These are phyloP conservation scores for Dasyurus viverrinus DNA, from an alignment of 2,113 vertebrate genomes.

Conservation along the genomic window DNA sequence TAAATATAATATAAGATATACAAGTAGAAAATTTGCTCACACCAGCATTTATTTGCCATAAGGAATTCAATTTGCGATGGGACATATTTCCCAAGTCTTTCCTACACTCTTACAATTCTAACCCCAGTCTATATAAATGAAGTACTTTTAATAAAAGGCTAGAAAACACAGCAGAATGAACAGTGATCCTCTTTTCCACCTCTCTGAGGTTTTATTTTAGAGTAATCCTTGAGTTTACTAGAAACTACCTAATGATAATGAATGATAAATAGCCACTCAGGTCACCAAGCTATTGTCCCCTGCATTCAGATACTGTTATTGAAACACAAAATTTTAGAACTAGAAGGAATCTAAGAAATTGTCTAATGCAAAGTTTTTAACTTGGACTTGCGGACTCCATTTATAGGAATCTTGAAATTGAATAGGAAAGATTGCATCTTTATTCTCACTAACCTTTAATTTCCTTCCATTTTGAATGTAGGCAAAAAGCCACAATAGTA, in stretches of 20 bases:
- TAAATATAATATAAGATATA: background rate
- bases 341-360: background rate
- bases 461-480: background rate
- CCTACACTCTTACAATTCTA: background rate
- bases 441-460: background rate
- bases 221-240: background rate
- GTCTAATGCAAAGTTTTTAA: background rate
- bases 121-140: background rate
- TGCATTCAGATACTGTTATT: background rate
- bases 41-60: background rate
- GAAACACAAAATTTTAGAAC: background rate
- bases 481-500: background rate
- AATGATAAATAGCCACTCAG: background rate
- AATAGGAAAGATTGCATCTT: background rate
- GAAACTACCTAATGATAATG: background rate
- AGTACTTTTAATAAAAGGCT: background rate
- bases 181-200: background rate
- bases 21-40: background rate
- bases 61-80: background rate
- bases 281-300: background rate
- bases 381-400: background rate
- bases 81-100: background rate
- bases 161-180: background rate
- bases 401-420: background rate
- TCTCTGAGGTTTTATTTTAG: background rate